These are phyloP conservation scores for Platichthys stellatus DNA, from an alignment of 2,113 vertebrate genomes.

Conservation along the genomic window DNA sequence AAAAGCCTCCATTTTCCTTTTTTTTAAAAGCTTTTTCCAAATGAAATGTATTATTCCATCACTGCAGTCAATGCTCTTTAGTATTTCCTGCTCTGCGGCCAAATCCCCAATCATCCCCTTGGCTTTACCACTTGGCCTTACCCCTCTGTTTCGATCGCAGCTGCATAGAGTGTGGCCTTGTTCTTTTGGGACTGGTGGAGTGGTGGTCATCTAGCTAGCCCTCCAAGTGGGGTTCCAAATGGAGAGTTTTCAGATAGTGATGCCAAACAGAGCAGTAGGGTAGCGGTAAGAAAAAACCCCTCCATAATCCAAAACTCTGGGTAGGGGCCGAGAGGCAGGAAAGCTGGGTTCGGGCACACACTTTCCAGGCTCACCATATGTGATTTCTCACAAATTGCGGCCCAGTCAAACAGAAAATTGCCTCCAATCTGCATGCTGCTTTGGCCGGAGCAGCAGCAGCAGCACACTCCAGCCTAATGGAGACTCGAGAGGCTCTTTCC, in stretches of 20 bases:
- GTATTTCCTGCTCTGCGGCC: conserved; percentile 1
- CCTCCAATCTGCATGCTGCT: conserved; percentile 6
- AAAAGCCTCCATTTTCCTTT: neutral
- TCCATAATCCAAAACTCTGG: neutral
- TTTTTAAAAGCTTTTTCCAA: neutral
- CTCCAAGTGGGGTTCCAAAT: neutral
- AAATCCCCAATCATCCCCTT: neutral
- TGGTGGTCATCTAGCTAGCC: neutral
- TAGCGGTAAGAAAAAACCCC: neutral
- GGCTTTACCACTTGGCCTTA: neutral
- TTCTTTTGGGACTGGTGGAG: neutral
- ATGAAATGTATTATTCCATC: neutral
- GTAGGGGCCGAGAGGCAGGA: neutral
- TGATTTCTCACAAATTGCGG: conserved; percentile 20
- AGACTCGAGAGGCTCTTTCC: conserved; percentile 17
- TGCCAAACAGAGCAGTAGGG: neutral
- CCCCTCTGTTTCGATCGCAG: neutral
- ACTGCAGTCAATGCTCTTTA: neutral
- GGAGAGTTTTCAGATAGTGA: neutral
- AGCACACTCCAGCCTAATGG: conserved; percentile 7
- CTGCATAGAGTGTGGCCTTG: neutral
- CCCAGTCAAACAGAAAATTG: conserved; percentile 5
- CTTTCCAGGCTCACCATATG: conserved; percentile 17
- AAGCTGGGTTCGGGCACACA: neutral
- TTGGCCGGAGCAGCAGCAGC: neutral